Evolutionary conservation across 2,888 invertebrate genomes (phyloP), one percentile per base, ranked within the genome.

Genomic region (Ormyrus thymus): DNA sequence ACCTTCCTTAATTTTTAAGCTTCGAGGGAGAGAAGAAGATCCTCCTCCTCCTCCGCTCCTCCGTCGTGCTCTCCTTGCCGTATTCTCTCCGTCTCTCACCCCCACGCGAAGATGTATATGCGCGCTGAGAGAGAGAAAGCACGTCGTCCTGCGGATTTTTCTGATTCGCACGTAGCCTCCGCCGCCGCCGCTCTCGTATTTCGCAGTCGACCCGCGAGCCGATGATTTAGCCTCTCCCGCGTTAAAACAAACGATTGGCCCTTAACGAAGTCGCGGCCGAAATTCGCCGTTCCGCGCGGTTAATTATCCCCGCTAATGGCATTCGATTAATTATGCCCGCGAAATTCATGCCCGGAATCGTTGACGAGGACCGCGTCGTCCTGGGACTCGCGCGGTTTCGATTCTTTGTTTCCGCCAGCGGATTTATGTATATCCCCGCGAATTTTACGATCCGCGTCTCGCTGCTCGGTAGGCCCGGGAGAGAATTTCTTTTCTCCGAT

Each of bases 1-100:
- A 81, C 81, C 78, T 81, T 81, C 84, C 80, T 85, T 83, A 84
- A 84, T 86, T 85, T 84, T 85, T 85, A 76, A 79, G 76, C 72
- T 73, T 70, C 71, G 76, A 62, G 55, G 58, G 61, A 56, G 66
- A 43, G 51, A 55, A 56, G 15, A 64, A 56, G 71, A 70, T 62
- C 71, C 15, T 68, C 51, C 59, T 53, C 43, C 58, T 10, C 75
- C 56, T 48, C 55, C 53, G 56, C 56, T 64, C 68, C 51, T 72
- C 50, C 56, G 9, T 56, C 66, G 43, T 13, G 45, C 70, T 75
- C 61, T 59, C 56, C 71, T 68, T 68, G 29, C 29, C 76, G 58
- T 69, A 48, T 59, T 29, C 55, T 59, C 43, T 58, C 58, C 2
- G 6, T 29, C 62, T 4, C 66, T 10, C 45, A 10, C 0, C 15